Percentiles rank a stretch among this genome's conserved stretches.
phyloP scores from a whole-genome alignment of 2,797 vertebrate genomes.

The Protonibea diacanthus region DNA sequence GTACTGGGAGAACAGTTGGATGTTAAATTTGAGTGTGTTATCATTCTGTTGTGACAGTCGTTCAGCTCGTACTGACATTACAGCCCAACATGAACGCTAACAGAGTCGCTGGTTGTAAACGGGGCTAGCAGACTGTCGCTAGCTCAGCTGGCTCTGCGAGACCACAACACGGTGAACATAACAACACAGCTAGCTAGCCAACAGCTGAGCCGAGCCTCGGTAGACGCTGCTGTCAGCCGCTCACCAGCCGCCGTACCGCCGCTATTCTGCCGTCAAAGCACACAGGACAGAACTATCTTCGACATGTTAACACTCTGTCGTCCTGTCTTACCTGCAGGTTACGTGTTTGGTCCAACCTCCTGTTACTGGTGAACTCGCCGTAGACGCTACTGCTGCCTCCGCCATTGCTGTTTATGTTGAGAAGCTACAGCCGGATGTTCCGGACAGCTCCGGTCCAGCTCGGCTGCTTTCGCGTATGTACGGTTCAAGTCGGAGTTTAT shows the following conservation, averaged over 20 bases:
- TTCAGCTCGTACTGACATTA: neutral
- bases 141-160: neutral
- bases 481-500: constrained; percentile 42
- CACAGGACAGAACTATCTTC: too few relatives aligned
- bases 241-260: neutral
- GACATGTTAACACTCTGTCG: fast-evolving
- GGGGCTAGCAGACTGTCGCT: neutral
- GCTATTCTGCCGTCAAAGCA: neutral
- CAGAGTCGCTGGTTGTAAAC: neutral
- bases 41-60: neutral
- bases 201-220: constrained; percentile 59
- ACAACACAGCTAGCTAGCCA: constrained; percentile 62
- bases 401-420: constrained; percentile 99
- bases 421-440: constrained; percentile 89
- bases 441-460: constrained; percentile 64
- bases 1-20: neutral
- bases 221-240: constrained; percentile 54
- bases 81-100: neutral
- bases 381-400: constrained; percentile 93
- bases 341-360: constrained; percentile 97
- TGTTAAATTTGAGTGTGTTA: too few relatives aligned
- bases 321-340: constrained; percentile 91
- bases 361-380: constrained; percentile 79
- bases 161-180: constrained; percentile 41
- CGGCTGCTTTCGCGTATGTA: constrained; percentile 67